A percentile compares a stretch with the other conserved stretches of the same genome.
Evolutionary conservation across 1,140 invertebrate species (phyloP).

Genomic region (Zaprionus taronus): DNA sequence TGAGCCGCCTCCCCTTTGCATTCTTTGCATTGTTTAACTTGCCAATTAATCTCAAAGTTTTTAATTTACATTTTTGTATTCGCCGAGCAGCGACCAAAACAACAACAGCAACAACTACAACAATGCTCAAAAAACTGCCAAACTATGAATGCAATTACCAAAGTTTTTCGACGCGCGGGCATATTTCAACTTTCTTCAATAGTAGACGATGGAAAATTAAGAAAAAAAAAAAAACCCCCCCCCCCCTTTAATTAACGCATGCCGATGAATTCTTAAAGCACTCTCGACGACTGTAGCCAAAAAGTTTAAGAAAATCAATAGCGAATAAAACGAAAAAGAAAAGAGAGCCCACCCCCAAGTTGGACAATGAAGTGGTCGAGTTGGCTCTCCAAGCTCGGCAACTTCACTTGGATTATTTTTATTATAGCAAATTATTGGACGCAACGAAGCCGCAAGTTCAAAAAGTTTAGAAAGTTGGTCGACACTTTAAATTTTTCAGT

Average conservation of each 20-base stretch:
- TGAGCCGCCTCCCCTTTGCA: background rate
- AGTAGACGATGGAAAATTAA: slow-evolving; percentile 23
- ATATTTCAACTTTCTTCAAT: slow-evolving; percentile 46
- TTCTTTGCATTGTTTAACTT: slow-evolving; percentile 22
- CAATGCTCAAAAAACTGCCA: slow-evolving; percentile 27
- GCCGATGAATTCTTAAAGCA: slow-evolving; percentile 47
- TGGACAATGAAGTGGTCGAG: slow-evolving; percentile 64
- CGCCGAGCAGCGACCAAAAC: slow-evolving; percentile 24
- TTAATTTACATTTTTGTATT: slow-evolving; percentile 58
- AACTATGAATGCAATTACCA: slow-evolving; percentile 48
- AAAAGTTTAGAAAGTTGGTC: slow-evolving; percentile 39
- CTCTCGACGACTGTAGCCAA: slow-evolving; percentile 36
- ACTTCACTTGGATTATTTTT: slow-evolving; percentile 17
- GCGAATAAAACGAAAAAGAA: slow-evolving; percentile 23
- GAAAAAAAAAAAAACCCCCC: too few species aligned
- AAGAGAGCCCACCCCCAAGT: slow-evolving; percentile 25
- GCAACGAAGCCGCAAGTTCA: slow-evolving; percentile 33
- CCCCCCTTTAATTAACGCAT: slow-evolving; percentile 51
- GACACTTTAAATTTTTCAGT: slow-evolving; percentile 42
- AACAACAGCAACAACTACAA: slow-evolving; percentile 23
- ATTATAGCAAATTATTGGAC: slow-evolving; percentile 32
- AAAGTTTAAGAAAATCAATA: slow-evolving; percentile 66
- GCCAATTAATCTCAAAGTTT: slow-evolving; percentile 56
- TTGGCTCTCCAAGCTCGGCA: slow-evolving; percentile 2
- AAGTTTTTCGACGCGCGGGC: slow-evolving; percentile 38